A percentile compares a stretch with the other conserved stretches of the same genome.
Conservation (phyloP, 2,888 invertebrate species). For the Lasioglossum malachurum region DNA sequence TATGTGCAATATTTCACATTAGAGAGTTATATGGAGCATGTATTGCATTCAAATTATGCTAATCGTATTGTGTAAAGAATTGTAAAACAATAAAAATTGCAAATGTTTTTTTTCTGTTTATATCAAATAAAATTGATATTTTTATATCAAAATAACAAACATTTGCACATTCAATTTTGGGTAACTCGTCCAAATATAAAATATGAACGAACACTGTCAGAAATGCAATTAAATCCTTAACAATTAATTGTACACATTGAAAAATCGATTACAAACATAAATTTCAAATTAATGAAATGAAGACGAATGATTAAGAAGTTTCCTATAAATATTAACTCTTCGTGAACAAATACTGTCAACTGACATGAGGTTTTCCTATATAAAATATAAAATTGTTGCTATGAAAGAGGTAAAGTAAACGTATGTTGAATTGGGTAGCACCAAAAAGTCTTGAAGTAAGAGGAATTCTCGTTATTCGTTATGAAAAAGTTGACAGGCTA, state of each 20-base stretch:
- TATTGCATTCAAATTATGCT: constrained; percentile 20
- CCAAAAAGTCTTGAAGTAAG: neutral
- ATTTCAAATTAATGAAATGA: constrained; percentile 54
- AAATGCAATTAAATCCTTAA: constrained; percentile 60
- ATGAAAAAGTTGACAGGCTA: neutral
- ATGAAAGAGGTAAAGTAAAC: neutral
- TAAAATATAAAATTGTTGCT: neutral
- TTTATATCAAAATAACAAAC: constrained; percentile 11
- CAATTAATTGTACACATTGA: constrained; percentile 60
- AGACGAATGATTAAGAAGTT: constrained; percentile 52
- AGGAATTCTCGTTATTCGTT: neutral
- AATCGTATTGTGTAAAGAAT: constrained; percentile 27
- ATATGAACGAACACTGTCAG: constrained; percentile 39
- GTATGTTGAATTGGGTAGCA: neutral
- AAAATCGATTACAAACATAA: constrained; percentile 51
- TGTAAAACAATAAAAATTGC: neutral
- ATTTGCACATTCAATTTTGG: constrained; percentile 9
- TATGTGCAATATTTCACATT: constrained; percentile 47
- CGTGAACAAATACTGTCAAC: neutral
- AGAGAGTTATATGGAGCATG: constrained; percentile 25
- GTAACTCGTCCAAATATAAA: constrained; percentile 9
- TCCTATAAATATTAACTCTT: constrained; percentile 58
- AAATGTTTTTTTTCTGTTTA: constrained; percentile 4
- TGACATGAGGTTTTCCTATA: neutral
- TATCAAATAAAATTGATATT: neutral